A percentile compares a stretch with the other conserved stretches of the same genome.
Conservation (phyloP, 64 coral and sea anemone species). For the Trachythela sp. region DNA sequence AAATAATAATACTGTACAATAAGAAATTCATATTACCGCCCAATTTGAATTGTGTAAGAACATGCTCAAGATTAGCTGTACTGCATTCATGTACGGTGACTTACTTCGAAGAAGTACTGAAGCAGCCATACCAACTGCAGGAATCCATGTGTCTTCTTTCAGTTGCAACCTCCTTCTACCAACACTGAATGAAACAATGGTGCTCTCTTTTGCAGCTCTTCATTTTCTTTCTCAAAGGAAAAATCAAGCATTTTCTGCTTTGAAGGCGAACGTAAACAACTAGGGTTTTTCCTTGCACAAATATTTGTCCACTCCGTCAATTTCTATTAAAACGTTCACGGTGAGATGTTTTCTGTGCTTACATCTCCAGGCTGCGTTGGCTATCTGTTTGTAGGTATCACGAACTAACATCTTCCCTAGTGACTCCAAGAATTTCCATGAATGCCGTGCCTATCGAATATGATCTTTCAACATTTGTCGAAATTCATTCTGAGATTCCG, state of each 20-base stretch:
- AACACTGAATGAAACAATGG: constrained; percentile 55
- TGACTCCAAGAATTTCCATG: constrained; percentile 29
- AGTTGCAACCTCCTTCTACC: constrained; percentile 33
- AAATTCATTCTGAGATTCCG: too few relatives aligned
- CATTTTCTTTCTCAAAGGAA: constrained; percentile 32
- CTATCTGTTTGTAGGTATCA: constrained; percentile 58
- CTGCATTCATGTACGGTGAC: constrained; percentile 60
- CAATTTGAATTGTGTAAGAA: constrained; percentile 66
- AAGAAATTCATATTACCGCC: too few relatives aligned
- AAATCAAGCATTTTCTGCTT: constrained; percentile 46
- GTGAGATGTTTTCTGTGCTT: constrained; percentile 37
- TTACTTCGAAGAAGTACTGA: constrained; percentile 39
- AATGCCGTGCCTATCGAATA: too few relatives aligned
- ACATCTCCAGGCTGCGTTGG: constrained; percentile 32
- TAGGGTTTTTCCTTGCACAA: constrained; percentile 40
- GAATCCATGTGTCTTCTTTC: constrained; percentile 13
- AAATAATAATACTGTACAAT: neutral
- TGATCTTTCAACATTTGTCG: too few relatives aligned
- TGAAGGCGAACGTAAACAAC: constrained; percentile 44
- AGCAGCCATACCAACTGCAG: neutral
- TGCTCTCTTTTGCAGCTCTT: constrained; percentile 55
- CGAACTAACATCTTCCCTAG: constrained; percentile 54
- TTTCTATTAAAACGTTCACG: constrained; percentile 29
- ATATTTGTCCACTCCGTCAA: constrained; percentile 42
- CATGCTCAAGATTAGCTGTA: constrained; percentile 49